Base-by-base conservation (phyloP, 2,113 vertebrate species). In the Pteruthius melanotis region DNA sequence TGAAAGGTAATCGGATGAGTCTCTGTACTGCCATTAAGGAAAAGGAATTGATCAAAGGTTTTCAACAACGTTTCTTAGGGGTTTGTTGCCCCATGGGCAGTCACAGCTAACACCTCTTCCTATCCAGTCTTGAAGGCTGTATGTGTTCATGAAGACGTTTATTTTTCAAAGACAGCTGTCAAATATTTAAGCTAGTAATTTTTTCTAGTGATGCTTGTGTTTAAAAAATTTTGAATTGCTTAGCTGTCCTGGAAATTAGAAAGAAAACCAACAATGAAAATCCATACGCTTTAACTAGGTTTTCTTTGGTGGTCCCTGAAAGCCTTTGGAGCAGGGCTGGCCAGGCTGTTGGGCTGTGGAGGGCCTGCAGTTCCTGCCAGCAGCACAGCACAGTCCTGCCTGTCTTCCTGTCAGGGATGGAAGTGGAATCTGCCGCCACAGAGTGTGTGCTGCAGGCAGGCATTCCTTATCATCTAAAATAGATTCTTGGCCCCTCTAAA, bases 21-120 rank as follows among this genome's bases (percentile, higher is more conserved):
- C 85, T 82, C 72, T 45, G 33, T 72, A 30, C 45, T 93, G 69
- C 87, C 60, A 75, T 92, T 92, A 92, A 81, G 53, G 39, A 42
- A 70, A 94, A 94, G 14, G 47, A 97, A 94, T 92, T 92, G 77
- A 90, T 82, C 93, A 77, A 68, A 78, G 40, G 28, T 79, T 93
- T 95, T 89, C 94, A 96, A 87, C 42, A 85, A 18, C 35, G 39
- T 77, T 94, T 93, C 45, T 83, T 53, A 31, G 72, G 59, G 61
- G 45, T 69, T 47, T 70, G 74, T 42, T 76, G 30, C 26, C 65
- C 74, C 20, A 24, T 56, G 3, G 23, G 23, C 30, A 79, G 39
- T 64, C 59, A 66, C 30, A 95, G 18, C 21, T 89, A 83, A 64
- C 31, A 54, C 40, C n/a, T 96, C 44, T 77, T 95, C 28, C 47